A percentile compares a stretch with the other conserved stretches of the same genome.
Evolutionary conservation across 2,797 vertebrate genomes (phyloP).

Genomic region (Acanthurus lineatus): DNA sequence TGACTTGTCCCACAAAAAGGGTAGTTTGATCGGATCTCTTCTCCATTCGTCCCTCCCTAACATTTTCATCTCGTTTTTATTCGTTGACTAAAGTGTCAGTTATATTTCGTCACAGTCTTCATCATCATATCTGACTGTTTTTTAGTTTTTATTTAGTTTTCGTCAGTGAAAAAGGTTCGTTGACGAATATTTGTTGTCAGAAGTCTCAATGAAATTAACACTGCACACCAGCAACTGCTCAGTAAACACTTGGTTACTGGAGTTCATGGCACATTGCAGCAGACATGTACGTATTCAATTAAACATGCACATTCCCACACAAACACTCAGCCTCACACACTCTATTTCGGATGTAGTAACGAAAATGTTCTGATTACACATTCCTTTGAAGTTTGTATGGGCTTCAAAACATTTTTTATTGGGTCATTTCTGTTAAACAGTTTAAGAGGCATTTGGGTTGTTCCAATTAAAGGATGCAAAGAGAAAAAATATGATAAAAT

Average conservation of each 20-base stretch:
- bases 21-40: no score
- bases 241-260: background rate
- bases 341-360: constrained; percentile 22
- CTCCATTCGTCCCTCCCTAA: no score
- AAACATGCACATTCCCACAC: constrained; percentile 6
- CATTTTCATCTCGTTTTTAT: no score
- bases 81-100: no score
- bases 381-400: constrained; percentile 70
- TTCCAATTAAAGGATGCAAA: constrained; percentile 49
- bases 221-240: background rate
- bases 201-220: no score
- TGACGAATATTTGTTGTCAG: no score
- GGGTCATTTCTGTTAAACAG: constrained; percentile 70
- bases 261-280: background rate
- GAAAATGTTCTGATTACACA: constrained; percentile 58
- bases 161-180: no score
- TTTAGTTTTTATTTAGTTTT: no score
- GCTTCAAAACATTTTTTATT: constrained; percentile 68
- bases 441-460: constrained; percentile 63
- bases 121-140: no score
- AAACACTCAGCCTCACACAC: constrained; percentile 5
- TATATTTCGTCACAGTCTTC: no score
- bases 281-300: constrained; percentile 11
- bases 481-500: constrained; percentile 37
- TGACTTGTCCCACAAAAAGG: no score